phyloP scores from a whole-genome alignment of 2,797 vertebrate species.

The Delichon dasypus region DNA sequence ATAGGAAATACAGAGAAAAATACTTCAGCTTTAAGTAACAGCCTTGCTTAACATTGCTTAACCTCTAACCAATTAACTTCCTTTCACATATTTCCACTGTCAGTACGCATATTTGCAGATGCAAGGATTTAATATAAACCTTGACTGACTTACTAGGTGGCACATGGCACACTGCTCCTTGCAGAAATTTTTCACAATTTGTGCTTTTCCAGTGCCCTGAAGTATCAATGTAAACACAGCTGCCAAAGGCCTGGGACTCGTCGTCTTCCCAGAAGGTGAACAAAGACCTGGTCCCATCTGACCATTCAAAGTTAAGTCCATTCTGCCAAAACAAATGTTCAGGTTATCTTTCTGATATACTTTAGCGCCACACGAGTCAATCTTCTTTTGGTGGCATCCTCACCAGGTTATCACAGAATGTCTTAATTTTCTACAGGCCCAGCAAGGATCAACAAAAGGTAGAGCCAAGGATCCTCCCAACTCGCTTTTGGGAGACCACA shows the following conservation, averaged over 20 bases:
- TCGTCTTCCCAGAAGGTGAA: slow-evolving; percentile 88
- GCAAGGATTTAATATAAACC: not conserved
- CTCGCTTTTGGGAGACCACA: not conserved
- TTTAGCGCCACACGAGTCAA: not conserved
- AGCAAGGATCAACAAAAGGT: not conserved
- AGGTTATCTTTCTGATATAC: not conserved
- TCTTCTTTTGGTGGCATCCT: not conserved
- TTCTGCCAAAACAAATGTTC: slow-evolving; percentile 77
- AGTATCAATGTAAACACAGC: slow-evolving; percentile 89
- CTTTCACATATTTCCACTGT: not conserved
- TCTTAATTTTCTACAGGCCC: not conserved
- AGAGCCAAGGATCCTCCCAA: not conserved
- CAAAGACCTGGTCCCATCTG: slow-evolving; percentile 84
- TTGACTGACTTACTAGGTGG: slow-evolving; percentile 79
- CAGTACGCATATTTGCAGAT: not conserved
- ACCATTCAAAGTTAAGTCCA: slow-evolving; percentile 87
- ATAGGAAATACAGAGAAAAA: not conserved
- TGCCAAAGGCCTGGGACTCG: slow-evolving; percentile 77
- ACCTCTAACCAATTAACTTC: not conserved
- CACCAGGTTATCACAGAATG: not conserved
- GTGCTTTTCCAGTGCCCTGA: slow-evolving; percentile 84
- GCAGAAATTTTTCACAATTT: slow-evolving; percentile 81
- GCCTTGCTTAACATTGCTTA: not conserved
- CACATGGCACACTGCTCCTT: slow-evolving; percentile 86
- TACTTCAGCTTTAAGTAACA: not conserved